These are phyloP conservation scores for Andrena bucephala DNA, from an alignment of 2,888 invertebrate genomes.

Conservation along the genomic window DNA sequence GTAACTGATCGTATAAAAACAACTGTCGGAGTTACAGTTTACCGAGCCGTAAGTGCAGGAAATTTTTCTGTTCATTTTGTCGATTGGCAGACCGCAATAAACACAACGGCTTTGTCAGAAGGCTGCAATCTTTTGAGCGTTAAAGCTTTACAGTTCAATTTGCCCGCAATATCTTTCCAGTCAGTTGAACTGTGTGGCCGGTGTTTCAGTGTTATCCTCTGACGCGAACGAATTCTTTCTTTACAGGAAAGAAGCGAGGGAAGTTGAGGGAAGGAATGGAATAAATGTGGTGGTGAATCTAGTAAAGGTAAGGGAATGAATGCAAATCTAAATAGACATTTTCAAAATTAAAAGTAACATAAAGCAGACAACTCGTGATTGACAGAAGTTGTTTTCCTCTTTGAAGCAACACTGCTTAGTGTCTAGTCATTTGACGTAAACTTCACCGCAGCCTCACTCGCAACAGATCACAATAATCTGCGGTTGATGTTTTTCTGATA, in stretches of 20 bases:
- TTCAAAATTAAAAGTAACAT: not conserved
- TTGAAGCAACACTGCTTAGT: too few relatives aligned
- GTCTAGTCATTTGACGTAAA: too few relatives aligned
- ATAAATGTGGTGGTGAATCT: not conserved
- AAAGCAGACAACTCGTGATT: not conserved
- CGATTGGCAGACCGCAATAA: not conserved
- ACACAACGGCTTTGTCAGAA: not conserved
- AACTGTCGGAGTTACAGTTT: not conserved
- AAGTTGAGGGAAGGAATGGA: not conserved
- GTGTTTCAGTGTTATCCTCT: not conserved
- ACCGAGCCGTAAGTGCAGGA: not conserved
- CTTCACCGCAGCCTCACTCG: too few relatives aligned
- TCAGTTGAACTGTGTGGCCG: not conserved
- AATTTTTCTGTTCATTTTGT: constrained; percentile 2
- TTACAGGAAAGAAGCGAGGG: not conserved
- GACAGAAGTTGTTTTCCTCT: too few relatives aligned
- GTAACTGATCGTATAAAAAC: not conserved
- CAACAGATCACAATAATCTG: too few relatives aligned
- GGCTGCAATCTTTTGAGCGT: not conserved
- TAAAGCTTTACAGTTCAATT: not conserved
- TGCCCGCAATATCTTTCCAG: not conserved
- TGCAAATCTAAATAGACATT: not conserved
- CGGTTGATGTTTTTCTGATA: too few relatives aligned
- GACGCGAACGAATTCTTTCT: not conserved
- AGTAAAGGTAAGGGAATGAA: not conserved